These are phyloP conservation scores for Sinodicranocentrus sp. DNA, from an alignment of 2,888 invertebrate species.

Conservation along the genomic window DNA sequence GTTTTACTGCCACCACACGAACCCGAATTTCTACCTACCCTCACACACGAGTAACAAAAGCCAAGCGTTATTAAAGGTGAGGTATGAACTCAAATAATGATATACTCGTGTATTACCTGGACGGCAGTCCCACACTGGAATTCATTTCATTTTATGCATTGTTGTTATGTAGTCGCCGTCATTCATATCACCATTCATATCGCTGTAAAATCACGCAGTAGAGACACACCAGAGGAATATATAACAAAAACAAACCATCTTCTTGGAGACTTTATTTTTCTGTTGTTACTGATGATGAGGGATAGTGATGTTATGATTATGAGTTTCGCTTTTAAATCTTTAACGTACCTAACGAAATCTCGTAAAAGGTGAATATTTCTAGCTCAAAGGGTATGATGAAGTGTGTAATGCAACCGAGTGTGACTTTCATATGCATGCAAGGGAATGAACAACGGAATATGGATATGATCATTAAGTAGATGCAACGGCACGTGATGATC, in stretches of 20 bases:
- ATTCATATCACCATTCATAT: no score
- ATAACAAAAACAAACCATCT: not conserved
- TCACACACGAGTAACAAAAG: no score
- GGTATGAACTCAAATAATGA: not conserved
- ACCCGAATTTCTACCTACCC: no score
- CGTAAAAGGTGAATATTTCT: slow-evolving; percentile 20
- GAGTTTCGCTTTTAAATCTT: slow-evolving; percentile 3
- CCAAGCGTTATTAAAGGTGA: no score
- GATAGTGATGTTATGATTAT: not conserved
- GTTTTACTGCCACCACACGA: no score
- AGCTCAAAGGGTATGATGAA: not conserved
- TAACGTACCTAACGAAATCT: not conserved
- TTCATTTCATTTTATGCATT: no score
- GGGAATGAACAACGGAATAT: not conserved
- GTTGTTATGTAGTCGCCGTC: no score
- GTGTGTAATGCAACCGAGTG: not conserved
- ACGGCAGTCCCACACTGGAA: no score
- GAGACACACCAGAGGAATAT: not conserved
- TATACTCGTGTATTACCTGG: not conserved
- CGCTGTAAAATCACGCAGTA: no score
- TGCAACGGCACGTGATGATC: slow-evolving; percentile 76
- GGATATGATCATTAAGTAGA: slow-evolving; percentile 72
- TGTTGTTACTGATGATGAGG: not conserved
- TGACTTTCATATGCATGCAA: slow-evolving; percentile 1
- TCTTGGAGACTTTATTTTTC: not conserved